Evolutionary conservation across 2,888 invertebrate species (phyloP), one percentile per base, ranked within the genome.

Genomic region (Trachelus tabidus): DNA sequence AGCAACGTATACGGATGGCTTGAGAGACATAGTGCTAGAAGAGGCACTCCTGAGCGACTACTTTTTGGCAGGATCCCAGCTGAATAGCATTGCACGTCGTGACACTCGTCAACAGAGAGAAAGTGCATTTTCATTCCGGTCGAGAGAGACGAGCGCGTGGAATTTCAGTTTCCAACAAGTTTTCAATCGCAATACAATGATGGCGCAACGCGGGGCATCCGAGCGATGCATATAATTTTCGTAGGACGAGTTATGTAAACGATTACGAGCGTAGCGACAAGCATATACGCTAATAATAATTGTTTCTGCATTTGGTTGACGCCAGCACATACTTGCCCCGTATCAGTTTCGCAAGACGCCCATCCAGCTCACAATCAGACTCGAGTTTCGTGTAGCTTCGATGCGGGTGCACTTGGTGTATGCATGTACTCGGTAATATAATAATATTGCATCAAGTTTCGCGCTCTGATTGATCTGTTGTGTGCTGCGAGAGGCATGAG

Each of bases 41-140:
- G 56, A 56, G 56, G 56, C 56, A 75, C 30, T 31, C 34, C 33
- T 76, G 68, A 81, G 76, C 78, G 73, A 79, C 80, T 73, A 73
- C 80, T 79, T 71, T 79, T 75, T 85, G 85, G 85, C 86, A 31
- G 56, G 68, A 23, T 12, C 77, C 85, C 85, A 85, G 76, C 82
- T 79, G 56, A 56, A 56, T 56, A 56, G 56, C 56, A 9, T 56
- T 23, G 56, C 77, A 81, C 77, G 79, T 71, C 79, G 76, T 76
- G 80, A 69, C 76, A 73, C 79, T 68, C 77, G 76, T 75, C 79
- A 77, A 85, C 81, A 80, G 79, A 77, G 82, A 78, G 85, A 84
- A 85, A 85, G 86, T 81, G 78, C 73, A 76, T 77, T 80, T 81
- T 79, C 77, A 73, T 82, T 75, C 40, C 73, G 68, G 73, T 35